A percentile compares a stretch with the other conserved stretches of the same genome.
phyloP scores from a whole-genome alignment of 1,140 invertebrate genomes.

The Lerema accius region DNA sequence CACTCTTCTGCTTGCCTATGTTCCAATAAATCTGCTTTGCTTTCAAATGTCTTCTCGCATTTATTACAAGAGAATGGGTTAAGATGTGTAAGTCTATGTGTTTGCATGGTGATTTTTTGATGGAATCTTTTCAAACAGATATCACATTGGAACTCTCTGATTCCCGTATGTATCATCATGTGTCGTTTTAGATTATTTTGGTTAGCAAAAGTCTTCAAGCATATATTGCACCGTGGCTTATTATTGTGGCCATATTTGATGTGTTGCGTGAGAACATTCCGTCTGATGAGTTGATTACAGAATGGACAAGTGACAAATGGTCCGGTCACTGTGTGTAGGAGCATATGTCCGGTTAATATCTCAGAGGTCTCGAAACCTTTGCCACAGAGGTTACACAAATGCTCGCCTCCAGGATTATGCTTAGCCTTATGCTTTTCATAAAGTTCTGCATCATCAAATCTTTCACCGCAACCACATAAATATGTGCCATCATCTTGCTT shows the following conservation, averaged over 20 bases:
- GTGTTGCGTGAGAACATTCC: slow-evolving; percentile 78
- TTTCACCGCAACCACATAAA: slow-evolving; percentile 76
- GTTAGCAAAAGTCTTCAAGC: slow-evolving; percentile 83
- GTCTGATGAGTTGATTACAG: slow-evolving; percentile 72
- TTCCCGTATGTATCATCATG: slow-evolving; percentile 83
- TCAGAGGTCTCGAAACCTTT: slow-evolving; percentile 85
- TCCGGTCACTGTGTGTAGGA: slow-evolving; percentile 78
- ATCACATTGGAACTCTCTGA: slow-evolving; percentile 82
- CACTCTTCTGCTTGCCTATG: slow-evolving; percentile 70
- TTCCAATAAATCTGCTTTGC: slow-evolving; percentile 45
- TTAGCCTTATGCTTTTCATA: slow-evolving; percentile 75
- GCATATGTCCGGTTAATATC: slow-evolving; percentile 87
- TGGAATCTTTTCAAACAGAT: slow-evolving; percentile 76
- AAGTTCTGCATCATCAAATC: slow-evolving; percentile 66
- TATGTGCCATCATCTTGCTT: slow-evolving; percentile 77
- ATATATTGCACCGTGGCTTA: slow-evolving; percentile 82
- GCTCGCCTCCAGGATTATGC: slow-evolving; percentile 73
- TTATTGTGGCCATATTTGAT: slow-evolving; percentile 80
- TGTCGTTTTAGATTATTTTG: slow-evolving; percentile 84
- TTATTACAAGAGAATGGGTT: slow-evolving; percentile 65
- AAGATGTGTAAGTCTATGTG: slow-evolving; percentile 73
- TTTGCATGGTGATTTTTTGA: slow-evolving; percentile 80
- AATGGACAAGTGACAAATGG: slow-evolving; percentile 77
- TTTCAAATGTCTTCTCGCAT: slow-evolving; percentile 69
- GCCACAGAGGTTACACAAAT: slow-evolving; percentile 78